Base-by-base conservation (phyloP, 30 jellyfish, hydroid and myxozoan genomes). In the Hydractinia symbiolongicarpus region DNA sequence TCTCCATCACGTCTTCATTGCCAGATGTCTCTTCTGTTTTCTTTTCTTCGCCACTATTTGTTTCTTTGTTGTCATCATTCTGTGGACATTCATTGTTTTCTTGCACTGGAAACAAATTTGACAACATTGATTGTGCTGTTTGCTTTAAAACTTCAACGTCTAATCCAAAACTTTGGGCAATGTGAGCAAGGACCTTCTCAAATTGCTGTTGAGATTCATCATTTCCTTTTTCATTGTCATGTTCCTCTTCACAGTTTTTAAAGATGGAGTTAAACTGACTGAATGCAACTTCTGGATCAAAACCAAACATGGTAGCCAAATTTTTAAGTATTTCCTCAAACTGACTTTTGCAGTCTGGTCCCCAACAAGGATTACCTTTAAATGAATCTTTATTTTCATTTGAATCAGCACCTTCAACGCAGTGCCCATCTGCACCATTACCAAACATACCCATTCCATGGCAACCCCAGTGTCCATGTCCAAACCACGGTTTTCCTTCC, bases 221-320 rank as follows among this genome's bases (percentile, higher is more conserved):
- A 9, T 74, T 55, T 5, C 54, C 54, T 5, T 74, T 40, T 50
- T n/a, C 8, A 5, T 55, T 17, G 20, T 74, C 83, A 74, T 55
- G 14, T 20, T 74, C 66, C 54, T 74, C 67, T 53, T 74, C 69
- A 13, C 76, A 66, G 49, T 1, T 13, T 66, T 13, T 13, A 55
- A 74, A 20, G 30, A 50, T 8, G 13, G 66, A 20, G 16, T 74
- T 53, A 74, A 72, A 44, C 1, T 53, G 55, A 54, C 78, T 17
- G 53, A 6, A 17, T 7, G 76, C 83, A 21, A 75, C 83, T 14
- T 75, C 83, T n/a, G 83, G 83, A 75, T 75, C 83, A n/a, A 75
- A 55, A 9, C 83, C 83, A 75, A 75, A 75, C 51, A 52, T 15
- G 19, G 10, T 9, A 75, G 83, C 83, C 19, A 75, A 75, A 14